A percentile compares a stretch with the other conserved stretches of the same genome.
Evolutionary conservation across 1,140 invertebrate species (phyloP).

Genomic region (Leptoteleia sp.): DNA sequence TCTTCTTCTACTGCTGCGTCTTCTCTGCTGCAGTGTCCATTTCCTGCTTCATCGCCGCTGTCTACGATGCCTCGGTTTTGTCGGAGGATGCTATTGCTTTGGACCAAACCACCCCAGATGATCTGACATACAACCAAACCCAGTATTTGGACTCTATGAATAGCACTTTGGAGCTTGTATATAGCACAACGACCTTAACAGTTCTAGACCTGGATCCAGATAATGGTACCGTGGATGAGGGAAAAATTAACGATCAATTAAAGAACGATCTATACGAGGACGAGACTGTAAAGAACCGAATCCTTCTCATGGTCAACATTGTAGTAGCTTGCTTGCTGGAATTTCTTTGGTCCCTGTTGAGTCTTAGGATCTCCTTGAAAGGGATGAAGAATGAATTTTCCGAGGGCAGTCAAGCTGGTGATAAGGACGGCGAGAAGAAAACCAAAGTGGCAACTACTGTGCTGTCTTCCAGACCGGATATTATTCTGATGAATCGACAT

Average conservation of each 20-base stretch:
- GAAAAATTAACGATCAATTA: neutral
- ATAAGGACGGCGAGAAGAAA: conserved; percentile 31
- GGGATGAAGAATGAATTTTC: conserved; percentile 84
- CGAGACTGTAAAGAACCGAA: neutral
- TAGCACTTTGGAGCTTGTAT: neutral
- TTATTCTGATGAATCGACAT: conserved; percentile 70
- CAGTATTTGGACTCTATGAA: neutral
- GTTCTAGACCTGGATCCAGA: neutral
- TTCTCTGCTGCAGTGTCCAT: conserved; percentile 66
- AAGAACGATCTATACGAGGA: too few species aligned
- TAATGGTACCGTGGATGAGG: conserved; percentile 3
- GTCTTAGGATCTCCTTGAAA: conserved; percentile 82
- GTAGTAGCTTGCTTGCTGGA: conserved; percentile 83
- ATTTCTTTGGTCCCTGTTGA: conserved; percentile 83
- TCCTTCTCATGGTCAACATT: conserved; percentile 83
- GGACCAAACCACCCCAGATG: neutral
- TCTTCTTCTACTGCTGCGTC: conserved; percentile 81
- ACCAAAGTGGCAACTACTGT: conserved; percentile 28
- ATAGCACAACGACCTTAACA: neutral
- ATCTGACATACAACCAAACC: conserved; percentile 1
- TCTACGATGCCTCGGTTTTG: conserved; percentile 62
- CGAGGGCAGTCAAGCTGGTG: conserved; percentile 68
- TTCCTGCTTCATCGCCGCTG: conserved; percentile 65
- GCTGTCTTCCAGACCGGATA: conserved; percentile 66
- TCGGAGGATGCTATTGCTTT: neutral